Evolutionary conservation across 2,888 invertebrate genomes (phyloP), one percentile per base, ranked within the genome.

Genomic region (Leucania comma): DNA sequence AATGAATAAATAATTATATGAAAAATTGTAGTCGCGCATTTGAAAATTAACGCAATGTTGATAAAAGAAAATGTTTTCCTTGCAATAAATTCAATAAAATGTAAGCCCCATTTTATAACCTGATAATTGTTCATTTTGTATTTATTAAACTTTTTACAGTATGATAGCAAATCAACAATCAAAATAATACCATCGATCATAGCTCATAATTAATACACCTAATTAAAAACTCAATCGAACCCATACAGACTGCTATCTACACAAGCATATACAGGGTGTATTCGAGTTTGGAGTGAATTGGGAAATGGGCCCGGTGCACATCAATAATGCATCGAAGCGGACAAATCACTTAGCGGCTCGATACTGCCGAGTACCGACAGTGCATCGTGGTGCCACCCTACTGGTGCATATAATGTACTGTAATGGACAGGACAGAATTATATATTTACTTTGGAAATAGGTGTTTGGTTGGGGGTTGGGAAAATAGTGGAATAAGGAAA

Each of bases 281-380:
- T 54, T 38, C 63, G 74, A 83, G 84, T 84, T 87, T 78, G 70
- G 80, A 82, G 76, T 83, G 84, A 83, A 85, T 85, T 86, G 88
- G 89, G 92, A 89, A 90, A 88, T 81, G 71, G 81, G 86, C 86
- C 88, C 86, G 88, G 75, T 90, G 92, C 84, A 85, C 93, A 94
- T 94, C 87, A 93, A 94, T 93, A 92, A 94, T 94, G 91, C 93
- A 94, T 35, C 88, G 84, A 87, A 92, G 90, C 94, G 93, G 92
- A 92, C 93, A 92, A 92, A 92, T 90, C 94, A 93, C 93, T 93
- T 92, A 93, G 89, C 89, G 90, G 84, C 80, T 82, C 86, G 86
- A 87, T 87, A 85, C 72, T 75, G 42, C 42, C 42, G 42, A 17
- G 42, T 42, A 71, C 76, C 79, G 81, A 82, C 73, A 72, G 68